Base-by-base conservation (phyloP, 2,797 vertebrate species). In the Gymnothorax reevesii region DNA sequence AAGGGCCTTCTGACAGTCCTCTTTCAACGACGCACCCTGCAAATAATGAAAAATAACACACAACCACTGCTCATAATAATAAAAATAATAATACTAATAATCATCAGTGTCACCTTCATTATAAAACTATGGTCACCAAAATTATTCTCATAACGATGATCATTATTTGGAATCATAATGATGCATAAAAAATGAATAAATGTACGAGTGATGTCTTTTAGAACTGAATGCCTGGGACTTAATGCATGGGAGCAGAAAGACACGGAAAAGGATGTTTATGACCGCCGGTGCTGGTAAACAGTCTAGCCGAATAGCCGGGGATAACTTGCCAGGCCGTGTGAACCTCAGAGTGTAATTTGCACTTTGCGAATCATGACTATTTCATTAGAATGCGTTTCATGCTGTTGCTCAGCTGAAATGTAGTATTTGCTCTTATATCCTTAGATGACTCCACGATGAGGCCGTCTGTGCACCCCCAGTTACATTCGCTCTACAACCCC, bases 351-450 rank as follows among this genome's bases (percentile, higher is more conserved):
- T 91, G 93, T 94, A 92, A 94, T 94, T 93, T 94, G 92, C 92
- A 93, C 85, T 33, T 69, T 20, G 52, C 49, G 8, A 92, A 90
- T 92, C 91, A 92, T 91, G 92, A 94, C 93, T 91, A 87, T 92
- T 94, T 94, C 89, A 94, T 94, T 94, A 94, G 92, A 94, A 94
- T 93, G 91, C 89, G 92, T 95, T 95, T 95, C 94, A 94, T 93
- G 93, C 93, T 89, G 87, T 92, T 91, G 92, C 94, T 94, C 90
- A 90, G 90, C 92, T 94, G 90, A 94, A 94, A 94, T 92, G 87
- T 90, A 94, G 92, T 91, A 94, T 94, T 93, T 93, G 93, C 94
- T 94, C 92, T 92, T 92, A 91, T 92, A 93, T 92, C 93, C 92
- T 92, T 87, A 92, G 91, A 94, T 92, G 90, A 87, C 93, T 90